Evolutionary conservation across 2,113 vertebrate genomes (phyloP).

Genomic region (Perccottus glenii): DNA sequence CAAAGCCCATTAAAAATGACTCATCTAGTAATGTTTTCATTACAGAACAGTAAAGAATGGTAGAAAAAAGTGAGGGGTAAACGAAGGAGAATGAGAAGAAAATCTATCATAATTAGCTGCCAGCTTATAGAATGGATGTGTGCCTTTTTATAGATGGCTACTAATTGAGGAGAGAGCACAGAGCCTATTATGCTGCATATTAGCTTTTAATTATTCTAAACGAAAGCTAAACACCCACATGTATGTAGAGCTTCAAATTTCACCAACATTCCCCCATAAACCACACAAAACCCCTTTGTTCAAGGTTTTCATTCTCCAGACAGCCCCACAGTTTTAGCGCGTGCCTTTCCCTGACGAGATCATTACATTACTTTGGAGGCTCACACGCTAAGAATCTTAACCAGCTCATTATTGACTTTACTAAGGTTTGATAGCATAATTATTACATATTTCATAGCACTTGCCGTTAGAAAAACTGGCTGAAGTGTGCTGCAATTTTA

Average conservation of each 20-base stretch:
- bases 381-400: conserved; percentile 57
- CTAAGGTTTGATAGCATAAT: conserved; percentile 66
- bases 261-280: not conserved
- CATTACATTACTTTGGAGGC: conserved; percentile 63
- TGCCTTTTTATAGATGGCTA: conserved; percentile 61
- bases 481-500: conserved; percentile 52
- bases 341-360: conserved; percentile 46
- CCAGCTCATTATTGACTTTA: conserved; percentile 64
- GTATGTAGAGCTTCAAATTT: conserved; percentile 9
- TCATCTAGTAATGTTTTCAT: conserved; percentile 61
- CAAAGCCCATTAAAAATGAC: conserved; percentile 60
- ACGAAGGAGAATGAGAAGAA: conserved; percentile 55
- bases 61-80: conserved; percentile 43
- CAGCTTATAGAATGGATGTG: conserved; percentile 54
- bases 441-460: conserved; percentile 65
- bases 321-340: conserved; percentile 37
- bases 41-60: conserved; percentile 28
- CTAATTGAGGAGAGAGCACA: conserved; percentile 62
- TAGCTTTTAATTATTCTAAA: conserved; percentile 72
- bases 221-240: conserved; percentile 52
- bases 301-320: conserved; percentile 48
- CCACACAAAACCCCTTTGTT: conserved; percentile 33
- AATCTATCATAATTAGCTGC: conserved; percentile 68
- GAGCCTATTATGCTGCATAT: conserved; percentile 56
- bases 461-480: conserved; percentile 46